Base-by-base conservation (phyloP, 2,797 vertebrate species). In the Gymnoscopelus braueri region DNA sequence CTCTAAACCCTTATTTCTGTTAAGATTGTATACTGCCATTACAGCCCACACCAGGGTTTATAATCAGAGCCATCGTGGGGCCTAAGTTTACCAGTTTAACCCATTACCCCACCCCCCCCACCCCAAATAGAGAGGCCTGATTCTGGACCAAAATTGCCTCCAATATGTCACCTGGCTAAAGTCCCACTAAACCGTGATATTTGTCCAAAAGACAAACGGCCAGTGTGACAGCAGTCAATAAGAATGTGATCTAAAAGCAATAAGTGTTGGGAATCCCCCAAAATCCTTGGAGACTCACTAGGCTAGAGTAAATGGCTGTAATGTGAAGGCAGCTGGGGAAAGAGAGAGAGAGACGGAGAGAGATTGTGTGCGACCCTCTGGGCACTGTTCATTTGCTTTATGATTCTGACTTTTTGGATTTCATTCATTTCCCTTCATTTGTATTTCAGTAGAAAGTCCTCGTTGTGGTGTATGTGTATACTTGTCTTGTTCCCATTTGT, bases 211-310 rank as follows among this genome's bases (percentile, higher is more conserved):
- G 95, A 96, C 88, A 88, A 95, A 96, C 89, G 92, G 91, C 92
- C 84, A 53, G 88, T 88, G 88, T 89, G 92, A 95, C 92, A 93
- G 87, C 88, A 94, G 93, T 95, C 94, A 92, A 94, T 95, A 94
- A 82, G 90, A 92, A 89, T 91, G 91, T 92, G 94, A 94, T 96
- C 92, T 94, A 91, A 95, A 94, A 93, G 93, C 93, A 92, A 85
- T 95, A 91, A 92, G 90, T 73, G 87, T 87, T 73, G 44, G 77
- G 85, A 87, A 91, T 84, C 83, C 78, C 78, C 39, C 82, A 72
- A 67, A 83, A 89, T 93, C 90, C 93, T 93, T 80, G 66, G 71
- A 93, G 90, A 90, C 80, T 67, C 24, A 39, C 32, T 64, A 83
- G 47, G 67, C 73, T 60, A 71, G 70, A 75, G 76, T 87, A 85